Evolutionary conservation across 2,113 vertebrate genomes (phyloP).

Genomic region (Phrynocephalus versicolor): DNA sequence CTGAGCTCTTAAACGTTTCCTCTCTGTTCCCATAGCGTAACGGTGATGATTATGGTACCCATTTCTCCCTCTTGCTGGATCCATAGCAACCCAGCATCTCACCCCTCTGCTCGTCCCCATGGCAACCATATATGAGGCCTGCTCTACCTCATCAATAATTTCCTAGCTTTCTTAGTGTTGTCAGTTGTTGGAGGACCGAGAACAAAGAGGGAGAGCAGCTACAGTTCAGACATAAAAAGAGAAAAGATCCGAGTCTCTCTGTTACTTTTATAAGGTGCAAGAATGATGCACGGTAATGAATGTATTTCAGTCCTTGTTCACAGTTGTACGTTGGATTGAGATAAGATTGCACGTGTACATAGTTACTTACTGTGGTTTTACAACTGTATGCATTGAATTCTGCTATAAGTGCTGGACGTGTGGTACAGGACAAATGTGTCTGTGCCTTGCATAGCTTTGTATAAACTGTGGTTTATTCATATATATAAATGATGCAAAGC

Average conservation of each 20-base stretch:
- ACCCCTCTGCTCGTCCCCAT: constrained; percentile 63
- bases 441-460: not conserved
- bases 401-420: not conserved
- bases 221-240: not conserved
- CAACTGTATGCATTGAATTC: not conserved
- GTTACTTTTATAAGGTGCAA: not conserved
- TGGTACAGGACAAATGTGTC: not conserved
- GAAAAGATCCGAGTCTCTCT: not conserved
- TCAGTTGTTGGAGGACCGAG: not conserved
- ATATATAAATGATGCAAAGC: no score
- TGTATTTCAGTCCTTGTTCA: not conserved
- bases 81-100: constrained; percentile 63
- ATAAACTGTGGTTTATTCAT: not conserved
- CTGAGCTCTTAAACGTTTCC: constrained; percentile 10
- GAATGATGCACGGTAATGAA: not conserved
- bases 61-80: constrained; percentile 55
- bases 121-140: constrained; percentile 68
- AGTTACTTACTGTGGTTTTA: not conserved
- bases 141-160: constrained; percentile 34
- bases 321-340: not conserved
- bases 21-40: constrained; percentile 31
- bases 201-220: not conserved
- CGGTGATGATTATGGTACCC: constrained; percentile 58
- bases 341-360: not conserved
- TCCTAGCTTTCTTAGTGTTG: constrained; percentile 11